Evolutionary conservation across 1,140 invertebrate genomes (phyloP), one percentile per base, ranked within the genome.

Genomic region (Tetragnatha versicolor): DNA sequence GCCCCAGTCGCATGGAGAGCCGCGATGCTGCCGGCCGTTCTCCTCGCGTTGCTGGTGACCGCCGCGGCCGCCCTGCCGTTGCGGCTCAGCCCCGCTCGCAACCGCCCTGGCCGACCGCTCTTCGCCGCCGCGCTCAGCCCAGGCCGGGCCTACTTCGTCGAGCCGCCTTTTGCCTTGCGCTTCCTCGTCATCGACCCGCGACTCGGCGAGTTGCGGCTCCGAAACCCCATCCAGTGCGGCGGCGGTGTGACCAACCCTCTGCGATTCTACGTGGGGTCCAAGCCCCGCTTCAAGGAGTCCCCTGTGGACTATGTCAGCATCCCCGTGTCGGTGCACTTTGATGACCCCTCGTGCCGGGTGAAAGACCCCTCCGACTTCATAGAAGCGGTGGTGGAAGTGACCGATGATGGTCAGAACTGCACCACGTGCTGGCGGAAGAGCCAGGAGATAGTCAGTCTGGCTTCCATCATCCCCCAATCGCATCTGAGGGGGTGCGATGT

Each of bases 401-500:
- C 55, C 6, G 68, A 70, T n/a, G 22, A 31, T 45, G 70, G 31
- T 12, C 45, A 7, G 2, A n/a, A 63, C 2, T 45, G 7, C 5
- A 47, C 27, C 5, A 27, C 20, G 17, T 79, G 77, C 33, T 70
- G 53, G 65, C 33, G 63, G 29, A 61, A 79, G n/a, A 79, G 77
- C 39, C 77, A 79, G 29, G 53, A 66, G 29, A 49, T 79, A 22
- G 25, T 79, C 27, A 42, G 55, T 39, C 31, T 79, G 29, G 45
- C 51, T 5, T 25, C 31, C 17, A 51, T 79, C 3, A 25, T 79
- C 29, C 77, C 77, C 20, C 35, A 58, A 14, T 27, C 27, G 14
- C 65, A 79, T 35, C 45, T 79, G n/a, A 45, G 27, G 35, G 4
- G 55, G n/a, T 79, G 77, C 39, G 42, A 60, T 47, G 10, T 79